phyloP scores from a whole-genome alignment of 2,888 invertebrate species.

The Hyalella azteca region DNA sequence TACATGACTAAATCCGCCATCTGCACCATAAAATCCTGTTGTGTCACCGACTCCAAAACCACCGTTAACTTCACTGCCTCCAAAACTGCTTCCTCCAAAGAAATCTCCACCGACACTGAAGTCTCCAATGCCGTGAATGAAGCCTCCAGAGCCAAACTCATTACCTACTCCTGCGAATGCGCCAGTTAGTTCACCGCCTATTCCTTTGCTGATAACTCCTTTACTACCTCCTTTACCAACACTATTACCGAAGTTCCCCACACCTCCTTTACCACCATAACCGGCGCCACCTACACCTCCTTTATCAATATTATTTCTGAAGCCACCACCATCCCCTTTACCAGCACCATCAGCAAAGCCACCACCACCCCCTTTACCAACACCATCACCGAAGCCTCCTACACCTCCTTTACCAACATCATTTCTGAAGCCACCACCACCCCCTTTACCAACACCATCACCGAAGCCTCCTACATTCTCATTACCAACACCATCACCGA shows the following conservation, averaged over 20 bases:
- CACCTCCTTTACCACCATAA: not conserved
- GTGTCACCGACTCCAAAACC: not conserved
- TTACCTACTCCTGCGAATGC: not conserved
- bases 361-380: not conserved
- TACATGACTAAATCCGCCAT: not conserved
- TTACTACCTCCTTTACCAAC: too few species aligned
- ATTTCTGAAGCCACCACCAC: not conserved
- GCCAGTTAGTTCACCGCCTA: not conserved
- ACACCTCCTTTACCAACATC: not conserved
- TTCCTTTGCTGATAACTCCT: not conserved
- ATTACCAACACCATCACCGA: not conserved
- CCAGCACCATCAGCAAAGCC: not conserved
- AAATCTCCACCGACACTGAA: too few species aligned
- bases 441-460: not conserved
- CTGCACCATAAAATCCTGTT: not conserved
- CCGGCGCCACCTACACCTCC: not conserved
- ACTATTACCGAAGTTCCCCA: not conserved
- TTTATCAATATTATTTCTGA: not conserved
- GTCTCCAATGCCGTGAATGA: too few species aligned
- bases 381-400: not conserved
- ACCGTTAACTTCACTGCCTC: not conserved
- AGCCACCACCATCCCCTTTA: not conserved
- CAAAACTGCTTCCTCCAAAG: not conserved
- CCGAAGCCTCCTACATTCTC: not conserved
- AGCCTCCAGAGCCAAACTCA: not conserved